Conservation (phyloP, 2,888 invertebrate species). For the Teleogryllus oceanicus region DNA sequence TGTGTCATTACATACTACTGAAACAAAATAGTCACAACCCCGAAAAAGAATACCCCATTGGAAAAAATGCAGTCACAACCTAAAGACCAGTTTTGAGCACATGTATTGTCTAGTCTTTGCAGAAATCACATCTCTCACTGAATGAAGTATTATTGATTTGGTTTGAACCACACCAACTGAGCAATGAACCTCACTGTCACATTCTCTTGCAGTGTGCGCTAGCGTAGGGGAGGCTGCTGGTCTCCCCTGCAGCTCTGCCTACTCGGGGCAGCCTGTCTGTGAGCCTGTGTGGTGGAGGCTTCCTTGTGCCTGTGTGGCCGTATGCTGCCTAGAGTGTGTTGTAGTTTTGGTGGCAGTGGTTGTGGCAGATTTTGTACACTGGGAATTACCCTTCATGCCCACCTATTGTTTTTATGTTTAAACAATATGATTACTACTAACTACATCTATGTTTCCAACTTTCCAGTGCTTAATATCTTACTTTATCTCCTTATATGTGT, state of each 20-base stretch:
- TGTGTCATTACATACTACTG: not conserved
- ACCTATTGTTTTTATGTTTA: not conserved
- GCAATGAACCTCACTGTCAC: slow-evolving; percentile 1
- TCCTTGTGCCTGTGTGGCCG: not conserved
- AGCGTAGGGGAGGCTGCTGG: not conserved
- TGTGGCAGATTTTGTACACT: slow-evolving; percentile 11
- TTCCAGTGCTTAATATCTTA: not conserved
- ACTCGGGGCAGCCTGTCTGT: not conserved
- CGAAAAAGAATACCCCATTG: not conserved
- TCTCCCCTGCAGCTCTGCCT: not conserved
- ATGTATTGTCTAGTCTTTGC: not conserved
- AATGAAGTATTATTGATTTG: not conserved
- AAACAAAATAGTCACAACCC: slow-evolving; percentile 18
- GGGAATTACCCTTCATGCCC: not conserved
- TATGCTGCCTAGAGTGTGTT: not conserved
- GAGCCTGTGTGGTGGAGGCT: not conserved
- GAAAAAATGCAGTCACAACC: slow-evolving; percentile 1
- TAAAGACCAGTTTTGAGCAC: slow-evolving; percentile 9
- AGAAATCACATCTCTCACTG: slow-evolving; percentile 18
- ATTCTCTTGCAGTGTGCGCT: slow-evolving; percentile 18
- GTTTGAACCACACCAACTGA: not conserved
- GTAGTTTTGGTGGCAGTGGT: slow-evolving; percentile 6
- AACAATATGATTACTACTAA: not conserved
- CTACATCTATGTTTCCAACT: not conserved
- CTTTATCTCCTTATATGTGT: slow-evolving; percentile 6